phyloP scores from a whole-genome alignment of 2,113 vertebrate genomes.

The Micromys minutus region DNA sequence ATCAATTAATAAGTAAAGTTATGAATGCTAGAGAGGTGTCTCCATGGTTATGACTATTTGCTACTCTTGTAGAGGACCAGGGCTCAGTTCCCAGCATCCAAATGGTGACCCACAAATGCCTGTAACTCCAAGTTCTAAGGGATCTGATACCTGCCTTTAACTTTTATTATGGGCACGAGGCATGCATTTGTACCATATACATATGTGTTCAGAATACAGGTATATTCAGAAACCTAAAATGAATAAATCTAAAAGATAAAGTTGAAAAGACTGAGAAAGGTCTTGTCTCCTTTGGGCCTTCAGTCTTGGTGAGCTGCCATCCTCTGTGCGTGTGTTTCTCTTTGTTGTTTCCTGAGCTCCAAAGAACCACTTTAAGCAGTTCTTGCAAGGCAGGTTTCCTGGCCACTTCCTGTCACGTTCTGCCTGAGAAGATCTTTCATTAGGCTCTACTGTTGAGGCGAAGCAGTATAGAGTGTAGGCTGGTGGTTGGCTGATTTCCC shows the following conservation, averaged over 20 bases:
- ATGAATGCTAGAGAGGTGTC: not conserved
- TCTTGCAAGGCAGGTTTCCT: not conserved
- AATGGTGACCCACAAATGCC: not conserved
- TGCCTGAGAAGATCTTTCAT: not conserved
- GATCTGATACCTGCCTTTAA: not conserved
- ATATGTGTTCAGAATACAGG: not conserved
- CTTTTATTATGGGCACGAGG: not conserved
- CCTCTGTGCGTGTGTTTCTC: not conserved
- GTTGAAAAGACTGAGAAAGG: not conserved
- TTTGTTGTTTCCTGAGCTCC: not conserved
- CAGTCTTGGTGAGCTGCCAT: not conserved
- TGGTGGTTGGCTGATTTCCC: not conserved
- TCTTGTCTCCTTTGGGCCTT: not conserved
- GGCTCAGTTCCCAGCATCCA: not conserved
- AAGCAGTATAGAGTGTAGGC: not conserved
- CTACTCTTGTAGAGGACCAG: not conserved
- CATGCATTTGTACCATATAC: not conserved
- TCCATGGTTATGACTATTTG: not conserved
- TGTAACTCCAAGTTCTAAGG: not conserved
- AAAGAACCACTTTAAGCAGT: not conserved
- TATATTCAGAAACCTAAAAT: not conserved
- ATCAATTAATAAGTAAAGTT: not conserved
- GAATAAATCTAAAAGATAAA: not conserved
- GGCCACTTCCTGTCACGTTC: not conserved
- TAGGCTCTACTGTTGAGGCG: not conserved